These are phyloP conservation scores for Athripsodes cinereus DNA, from an alignment of 2,888 invertebrate species.

Conservation along the genomic window DNA sequence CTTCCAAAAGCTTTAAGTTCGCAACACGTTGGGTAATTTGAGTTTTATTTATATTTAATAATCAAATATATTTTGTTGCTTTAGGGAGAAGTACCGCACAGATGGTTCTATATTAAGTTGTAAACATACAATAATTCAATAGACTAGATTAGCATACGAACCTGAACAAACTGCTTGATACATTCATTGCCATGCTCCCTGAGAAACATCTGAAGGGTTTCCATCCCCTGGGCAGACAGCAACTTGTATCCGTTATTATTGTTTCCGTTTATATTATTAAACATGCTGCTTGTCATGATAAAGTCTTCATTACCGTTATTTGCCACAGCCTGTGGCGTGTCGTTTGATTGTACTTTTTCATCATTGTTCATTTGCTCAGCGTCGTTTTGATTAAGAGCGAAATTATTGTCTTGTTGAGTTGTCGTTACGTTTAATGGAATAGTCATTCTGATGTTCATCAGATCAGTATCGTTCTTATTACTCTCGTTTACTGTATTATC, in stretches of 20 bases:
- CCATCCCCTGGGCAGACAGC: constrained; percentile 54
- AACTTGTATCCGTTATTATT: constrained; percentile 52
- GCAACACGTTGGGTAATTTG: too few species aligned
- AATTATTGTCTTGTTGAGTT: not conserved
- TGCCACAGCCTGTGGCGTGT: not conserved
- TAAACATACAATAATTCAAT: too few species aligned
- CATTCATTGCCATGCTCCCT: constrained; percentile 60
- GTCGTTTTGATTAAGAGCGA: not conserved
- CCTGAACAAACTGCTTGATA: constrained; percentile 62
- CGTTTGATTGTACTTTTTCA: not conserved
- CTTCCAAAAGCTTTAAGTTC: too few species aligned
- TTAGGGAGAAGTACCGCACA: too few species aligned
- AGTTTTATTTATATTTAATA: too few species aligned
- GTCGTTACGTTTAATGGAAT: too few species aligned
- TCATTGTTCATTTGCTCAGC: not conserved
- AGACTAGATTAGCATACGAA: too few species aligned
- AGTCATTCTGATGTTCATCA: not conserved
- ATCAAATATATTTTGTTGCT: too few species aligned
- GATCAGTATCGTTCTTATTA: not conserved
- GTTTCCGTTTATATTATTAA: constrained; percentile 29
- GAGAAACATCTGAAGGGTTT: constrained; percentile 56
- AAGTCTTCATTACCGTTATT: constrained; percentile 5
- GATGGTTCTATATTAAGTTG: too few species aligned
- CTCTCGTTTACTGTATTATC: not conserved
- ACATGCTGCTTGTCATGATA: constrained; percentile 20